Conservation (phyloP, 2,888 invertebrate species). For the Glaucopsyche alexis region DNA sequence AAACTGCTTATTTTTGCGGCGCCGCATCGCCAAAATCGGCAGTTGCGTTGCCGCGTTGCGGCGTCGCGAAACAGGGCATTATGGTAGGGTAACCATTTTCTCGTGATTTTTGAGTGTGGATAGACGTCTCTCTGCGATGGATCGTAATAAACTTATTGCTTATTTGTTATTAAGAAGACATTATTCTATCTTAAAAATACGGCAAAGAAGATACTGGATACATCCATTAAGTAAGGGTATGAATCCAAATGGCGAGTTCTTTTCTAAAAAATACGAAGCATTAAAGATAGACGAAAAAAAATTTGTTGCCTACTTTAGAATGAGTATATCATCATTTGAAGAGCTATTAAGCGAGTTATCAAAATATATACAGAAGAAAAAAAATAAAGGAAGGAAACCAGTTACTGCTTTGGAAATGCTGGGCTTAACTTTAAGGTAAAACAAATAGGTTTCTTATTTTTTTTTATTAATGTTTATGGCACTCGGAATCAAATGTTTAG, state of each 20-base stretch:
- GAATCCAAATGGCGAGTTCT: slow-evolving; percentile 31
- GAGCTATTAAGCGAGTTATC: slow-evolving; percentile 36
- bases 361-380: slow-evolving; percentile 27
- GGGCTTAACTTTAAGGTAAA: slow-evolving; percentile 22
- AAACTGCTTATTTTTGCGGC: no score
- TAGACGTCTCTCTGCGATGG: slow-evolving; percentile 6
- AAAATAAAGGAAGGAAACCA: slow-evolving; percentile 28
- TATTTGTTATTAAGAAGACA: slow-evolving; percentile 25
- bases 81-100: slow-evolving; percentile 1
- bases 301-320: slow-evolving; percentile 43
- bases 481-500: no score
- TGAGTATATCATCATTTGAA: slow-evolving; percentile 43
- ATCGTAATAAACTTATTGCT: slow-evolving; percentile 21
- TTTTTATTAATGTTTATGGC: neutral
- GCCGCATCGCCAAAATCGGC: no score
- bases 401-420: slow-evolving; percentile 27
- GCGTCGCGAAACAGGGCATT: slow-evolving; percentile 2
- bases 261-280: slow-evolving; percentile 35
- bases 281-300: slow-evolving; percentile 38
- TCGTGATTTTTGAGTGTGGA: slow-evolving; percentile 5
- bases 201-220: slow-evolving; percentile 24
- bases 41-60: no score
- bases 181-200: slow-evolving; percentile 29
- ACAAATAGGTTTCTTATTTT: neutral
- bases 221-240: slow-evolving; percentile 18